Conservation (phyloP, 2,113 vertebrate genomes). For the Serinus canaria region DNA sequence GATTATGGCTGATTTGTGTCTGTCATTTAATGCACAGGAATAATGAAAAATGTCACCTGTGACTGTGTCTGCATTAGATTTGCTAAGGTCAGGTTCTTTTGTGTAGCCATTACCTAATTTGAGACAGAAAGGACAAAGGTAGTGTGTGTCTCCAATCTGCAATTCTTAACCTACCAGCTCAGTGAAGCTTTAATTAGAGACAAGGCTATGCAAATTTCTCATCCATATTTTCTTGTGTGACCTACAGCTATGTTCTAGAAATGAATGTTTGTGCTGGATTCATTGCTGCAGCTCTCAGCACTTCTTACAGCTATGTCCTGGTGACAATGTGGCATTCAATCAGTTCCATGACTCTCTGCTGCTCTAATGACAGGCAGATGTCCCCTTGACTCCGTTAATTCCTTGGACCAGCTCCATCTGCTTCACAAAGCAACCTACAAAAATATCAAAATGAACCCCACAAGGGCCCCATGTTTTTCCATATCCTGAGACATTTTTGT, state of each 20-base stretch:
- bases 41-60: background rate
- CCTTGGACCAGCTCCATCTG: background rate
- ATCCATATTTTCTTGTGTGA: background rate
- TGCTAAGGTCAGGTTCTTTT: background rate
- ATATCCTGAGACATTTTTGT: background rate
- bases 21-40: background rate
- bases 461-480: background rate
- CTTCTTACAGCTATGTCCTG: background rate
- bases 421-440: background rate
- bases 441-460: background rate
- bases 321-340: background rate
- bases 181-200: background rate
- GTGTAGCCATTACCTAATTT: background rate
- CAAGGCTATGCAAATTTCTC: background rate
- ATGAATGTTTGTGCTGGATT: background rate
- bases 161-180: background rate
- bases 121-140: background rate
- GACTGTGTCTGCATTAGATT: background rate
- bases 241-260: conserved; percentile 9
- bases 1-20: conserved; percentile 19
- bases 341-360: background rate
- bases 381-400: background rate
- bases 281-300: conserved; percentile 30
- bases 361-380: background rate
- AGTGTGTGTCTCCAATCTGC: background rate